Percentiles rank a stretch among this genome's conserved stretches.
Evolutionary conservation across 2,888 invertebrate species (phyloP).

Genomic region (Drosophila gaucha): DNA sequence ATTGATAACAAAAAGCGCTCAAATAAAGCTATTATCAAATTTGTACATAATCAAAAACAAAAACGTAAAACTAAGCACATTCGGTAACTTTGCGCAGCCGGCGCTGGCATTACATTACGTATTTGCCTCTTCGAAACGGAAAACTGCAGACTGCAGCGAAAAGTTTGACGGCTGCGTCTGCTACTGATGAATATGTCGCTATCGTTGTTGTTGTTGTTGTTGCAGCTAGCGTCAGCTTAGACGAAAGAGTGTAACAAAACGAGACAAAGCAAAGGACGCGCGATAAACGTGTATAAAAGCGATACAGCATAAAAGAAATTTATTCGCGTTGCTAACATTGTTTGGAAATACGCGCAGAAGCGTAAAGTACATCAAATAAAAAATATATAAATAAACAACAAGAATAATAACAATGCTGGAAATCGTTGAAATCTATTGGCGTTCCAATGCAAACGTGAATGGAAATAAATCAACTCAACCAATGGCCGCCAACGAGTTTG

Average conservation of each 20-base stretch:
- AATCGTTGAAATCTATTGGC: constrained; percentile 78
- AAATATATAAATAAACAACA: background rate
- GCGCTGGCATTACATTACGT: background rate
- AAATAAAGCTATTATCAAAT: constrained; percentile 18
- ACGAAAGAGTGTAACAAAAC: constrained; percentile 2
- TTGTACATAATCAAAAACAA: background rate
- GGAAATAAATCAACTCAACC: background rate
- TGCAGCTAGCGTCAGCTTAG: background rate
- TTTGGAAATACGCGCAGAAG: background rate
- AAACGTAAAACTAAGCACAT: background rate
- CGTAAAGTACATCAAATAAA: background rate
- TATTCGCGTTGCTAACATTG: background rate
- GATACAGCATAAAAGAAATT: background rate
- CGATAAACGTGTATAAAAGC: constrained; percentile 2
- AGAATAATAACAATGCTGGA: constrained; percentile 54
- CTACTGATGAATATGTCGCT: constrained; percentile 15
- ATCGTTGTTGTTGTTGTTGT: background rate
- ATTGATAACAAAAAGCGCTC: constrained; percentile 13
- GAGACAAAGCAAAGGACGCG: constrained; percentile 19
- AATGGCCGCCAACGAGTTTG: constrained; percentile 54
- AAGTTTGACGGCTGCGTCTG: constrained; percentile 1
- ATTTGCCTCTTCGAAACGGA: constrained; percentile 1
- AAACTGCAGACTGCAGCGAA: constrained; percentile 28
- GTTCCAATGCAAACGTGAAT: constrained; percentile 13
- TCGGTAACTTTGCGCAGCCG: background rate